Conservation (phyloP, 2,888 invertebrate genomes). For the Schizaphis graminum region DNA sequence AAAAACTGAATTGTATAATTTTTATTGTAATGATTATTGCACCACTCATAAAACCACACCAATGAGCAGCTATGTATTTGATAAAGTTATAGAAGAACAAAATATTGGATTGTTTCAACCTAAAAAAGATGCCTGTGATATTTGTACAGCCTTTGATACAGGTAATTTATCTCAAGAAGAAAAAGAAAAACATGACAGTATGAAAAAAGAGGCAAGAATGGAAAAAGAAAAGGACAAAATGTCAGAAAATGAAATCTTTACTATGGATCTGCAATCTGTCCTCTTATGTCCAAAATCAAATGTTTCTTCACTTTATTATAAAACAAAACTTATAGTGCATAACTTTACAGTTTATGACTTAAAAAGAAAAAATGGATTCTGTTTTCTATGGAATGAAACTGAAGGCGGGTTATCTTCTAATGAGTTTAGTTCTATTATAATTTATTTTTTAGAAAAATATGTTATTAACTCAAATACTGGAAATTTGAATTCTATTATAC, state of each 20-base stretch:
- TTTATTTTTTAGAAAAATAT: too few species aligned
- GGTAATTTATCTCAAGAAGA: constrained; percentile 60
- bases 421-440: constrained; percentile 5
- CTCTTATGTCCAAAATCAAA: constrained; percentile 68
- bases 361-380: constrained; percentile 51
- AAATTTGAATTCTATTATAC: not conserved
- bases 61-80: not conserved
- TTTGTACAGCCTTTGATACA: constrained; percentile 65
- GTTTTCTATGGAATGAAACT: constrained; percentile 66
- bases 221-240: constrained; percentile 68
- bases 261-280: constrained; percentile 68
- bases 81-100: not conserved
- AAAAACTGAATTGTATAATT: not conserved
- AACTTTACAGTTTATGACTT: constrained; percentile 68
- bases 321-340: constrained; percentile 69
- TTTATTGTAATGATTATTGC: constrained; percentile 21
- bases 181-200: constrained; percentile 67
- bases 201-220: constrained; percentile 67
- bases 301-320: constrained; percentile 68
- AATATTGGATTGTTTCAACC: constrained; percentile 58
- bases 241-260: constrained; percentile 66
- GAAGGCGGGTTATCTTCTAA: constrained; percentile 47
- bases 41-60: constrained; percentile 8
- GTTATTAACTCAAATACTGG: not conserved
- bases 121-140: constrained; percentile 69